A percentile compares a stretch with the other conserved stretches of the same genome.
phyloP scores from a whole-genome alignment of 2,797 vertebrate genomes.

The Hafferia zeledoni region DNA sequence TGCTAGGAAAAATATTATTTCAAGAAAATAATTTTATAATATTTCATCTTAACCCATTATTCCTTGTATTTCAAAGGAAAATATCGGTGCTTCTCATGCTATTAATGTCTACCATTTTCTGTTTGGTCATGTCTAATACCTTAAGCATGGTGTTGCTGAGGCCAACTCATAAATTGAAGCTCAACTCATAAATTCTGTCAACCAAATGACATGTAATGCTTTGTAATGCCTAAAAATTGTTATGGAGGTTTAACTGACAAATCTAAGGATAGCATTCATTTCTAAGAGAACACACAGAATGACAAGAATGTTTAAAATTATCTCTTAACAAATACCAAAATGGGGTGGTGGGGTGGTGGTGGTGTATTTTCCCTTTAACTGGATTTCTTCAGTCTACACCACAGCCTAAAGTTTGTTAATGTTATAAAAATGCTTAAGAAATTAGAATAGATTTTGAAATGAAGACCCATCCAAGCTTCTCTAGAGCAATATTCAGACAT shows the following conservation, averaged over 20 bases:
- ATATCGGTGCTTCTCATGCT: neutral
- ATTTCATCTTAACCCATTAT: slow-evolving; percentile 25
- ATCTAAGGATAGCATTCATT: slow-evolving; percentile 2
- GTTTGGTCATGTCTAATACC: neutral
- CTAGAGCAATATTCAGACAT: slow-evolving; percentile 53
- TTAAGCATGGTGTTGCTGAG: neutral
- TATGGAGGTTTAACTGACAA: neutral
- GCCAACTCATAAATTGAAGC: neutral
- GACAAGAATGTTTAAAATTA: slow-evolving; percentile 4
- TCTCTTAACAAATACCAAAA: neutral
- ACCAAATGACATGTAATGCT: neutral
- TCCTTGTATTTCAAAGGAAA: slow-evolving; percentile 19
- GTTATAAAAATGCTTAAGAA: slow-evolving; percentile 11
- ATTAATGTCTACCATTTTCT: neutral
- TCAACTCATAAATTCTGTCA: neutral
- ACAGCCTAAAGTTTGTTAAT: neutral
- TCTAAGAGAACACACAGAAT: neutral
- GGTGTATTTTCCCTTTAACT: neutral
- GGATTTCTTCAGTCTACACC: neutral
- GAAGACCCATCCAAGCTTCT: slow-evolving; percentile 33
- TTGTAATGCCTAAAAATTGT: neutral
- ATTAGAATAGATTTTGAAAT: slow-evolving; percentile 52
- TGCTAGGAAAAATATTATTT: slow-evolving; percentile 34
- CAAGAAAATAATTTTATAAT: slow-evolving; percentile 34
- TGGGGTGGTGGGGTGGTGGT: neutral